Percentiles rank a stretch among this genome's conserved stretches.
Evolutionary conservation across 1,140 invertebrate genomes (phyloP).

Genomic region (Trypoxylus dichotomus): DNA sequence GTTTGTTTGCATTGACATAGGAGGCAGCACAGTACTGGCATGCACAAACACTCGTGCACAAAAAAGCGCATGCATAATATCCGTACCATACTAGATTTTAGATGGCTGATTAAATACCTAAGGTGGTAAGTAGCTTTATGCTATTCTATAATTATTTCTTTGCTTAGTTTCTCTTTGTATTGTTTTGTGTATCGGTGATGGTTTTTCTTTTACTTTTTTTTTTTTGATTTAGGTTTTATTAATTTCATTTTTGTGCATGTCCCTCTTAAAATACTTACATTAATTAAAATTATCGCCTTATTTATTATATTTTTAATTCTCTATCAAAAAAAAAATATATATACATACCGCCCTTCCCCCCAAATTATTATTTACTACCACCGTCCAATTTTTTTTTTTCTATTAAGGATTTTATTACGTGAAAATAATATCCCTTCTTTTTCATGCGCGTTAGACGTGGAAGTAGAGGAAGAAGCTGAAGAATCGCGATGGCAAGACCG

Average conservation of each 20-base stretch:
- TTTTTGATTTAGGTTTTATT: slow-evolving; percentile 28
- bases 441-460: slow-evolving; percentile 46
- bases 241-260: slow-evolving; percentile 20
- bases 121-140: slow-evolving; percentile 50
- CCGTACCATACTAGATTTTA: slow-evolving; percentile 51
- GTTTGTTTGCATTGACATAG: slow-evolving; percentile 51
- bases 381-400: not conserved
- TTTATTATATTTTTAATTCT: not conserved
- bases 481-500: slow-evolving; percentile 81
- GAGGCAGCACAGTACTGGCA: slow-evolving; percentile 50
- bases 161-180: slow-evolving; percentile 38
- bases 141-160: slow-evolving; percentile 44
- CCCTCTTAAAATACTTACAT: not conserved
- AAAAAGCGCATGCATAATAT: slow-evolving; percentile 50
- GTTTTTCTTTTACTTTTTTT: slow-evolving; percentile 28
- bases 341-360: not conserved
- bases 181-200: slow-evolving; percentile 40
- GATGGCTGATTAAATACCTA: slow-evolving; percentile 43
- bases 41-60: slow-evolving; percentile 49
- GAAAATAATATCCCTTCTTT: not conserved
- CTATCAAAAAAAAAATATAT: not conserved
- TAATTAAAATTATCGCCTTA: not conserved
- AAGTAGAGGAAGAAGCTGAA: slow-evolving; percentile 62
- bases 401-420: not conserved
- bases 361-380: not conserved